Evolutionary conservation across 1,140 invertebrate species (phyloP).

Genomic region (Aethina tumida): DNA sequence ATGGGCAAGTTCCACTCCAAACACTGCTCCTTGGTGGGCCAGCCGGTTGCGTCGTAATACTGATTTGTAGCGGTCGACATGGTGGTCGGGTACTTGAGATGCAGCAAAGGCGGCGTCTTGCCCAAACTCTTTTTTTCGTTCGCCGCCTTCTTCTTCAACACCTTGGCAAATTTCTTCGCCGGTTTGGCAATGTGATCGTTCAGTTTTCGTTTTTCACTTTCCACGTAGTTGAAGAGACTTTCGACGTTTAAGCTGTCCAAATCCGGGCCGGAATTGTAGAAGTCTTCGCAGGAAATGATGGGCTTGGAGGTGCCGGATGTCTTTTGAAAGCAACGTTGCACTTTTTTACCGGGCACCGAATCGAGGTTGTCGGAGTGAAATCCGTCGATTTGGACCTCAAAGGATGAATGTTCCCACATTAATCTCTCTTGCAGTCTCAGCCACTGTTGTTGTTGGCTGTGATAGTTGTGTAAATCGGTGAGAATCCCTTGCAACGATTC

Average conservation of each 20-base stretch:
- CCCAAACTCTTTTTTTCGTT: constrained; percentile 5
- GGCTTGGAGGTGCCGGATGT: constrained; percentile 39
- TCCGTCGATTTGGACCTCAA: constrained; percentile 24
- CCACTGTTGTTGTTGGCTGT: constrained; percentile 54
- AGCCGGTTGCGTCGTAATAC: constrained; percentile 29
- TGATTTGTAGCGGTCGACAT: constrained; percentile 24
- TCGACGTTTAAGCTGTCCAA: constrained; percentile 37
- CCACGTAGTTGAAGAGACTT: constrained; percentile 49
- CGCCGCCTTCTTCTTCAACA: neutral
- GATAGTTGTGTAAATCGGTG: constrained; percentile 54
- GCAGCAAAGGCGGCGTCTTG: constrained; percentile 10
- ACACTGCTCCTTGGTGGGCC: constrained; percentile 31
- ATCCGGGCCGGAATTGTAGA: constrained; percentile 38
- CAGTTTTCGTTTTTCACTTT: constrained; percentile 49
- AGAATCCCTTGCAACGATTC: constrained; percentile 50
- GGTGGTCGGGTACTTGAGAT: constrained; percentile 27
- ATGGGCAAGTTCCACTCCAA: constrained; percentile 28
- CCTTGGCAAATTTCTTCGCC: constrained; percentile 7
- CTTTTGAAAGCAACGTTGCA: constrained; percentile 43
- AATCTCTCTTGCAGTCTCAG: constrained; percentile 51
- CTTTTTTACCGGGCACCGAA: constrained; percentile 25
- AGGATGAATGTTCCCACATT: constrained; percentile 49
- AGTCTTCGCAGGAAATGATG: constrained; percentile 43
- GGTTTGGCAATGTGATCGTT: constrained; percentile 23
- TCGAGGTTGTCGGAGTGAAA: constrained; percentile 23